Evolutionary conservation across 2,113 vertebrate species (phyloP), one percentile per base, ranked within the genome.

Genomic region (Perca flavescens): DNA sequence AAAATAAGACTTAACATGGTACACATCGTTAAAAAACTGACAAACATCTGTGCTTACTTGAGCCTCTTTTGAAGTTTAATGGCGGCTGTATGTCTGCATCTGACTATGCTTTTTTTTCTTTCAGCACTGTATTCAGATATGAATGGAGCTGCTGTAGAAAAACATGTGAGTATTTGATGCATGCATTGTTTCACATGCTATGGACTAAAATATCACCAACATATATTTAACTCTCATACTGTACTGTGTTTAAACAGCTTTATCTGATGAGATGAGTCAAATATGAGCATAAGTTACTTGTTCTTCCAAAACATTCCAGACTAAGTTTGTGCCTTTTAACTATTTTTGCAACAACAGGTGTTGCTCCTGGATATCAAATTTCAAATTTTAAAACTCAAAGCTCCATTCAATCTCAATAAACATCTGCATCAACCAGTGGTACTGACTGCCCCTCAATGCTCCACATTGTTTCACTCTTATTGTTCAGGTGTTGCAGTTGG

Each of bases 401-500:
- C 56, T 63, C 62, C 64, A 36, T 72, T 87, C 28, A 64, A 1
- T 62, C 46, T 70, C 34, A 21, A 21, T 47, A 53, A 84, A 79
- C 79, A 80, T 88, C 65, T 90, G 77, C 66, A 72, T 52, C 47
- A 77, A 50, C 66, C 34, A 28, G 47, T 52, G 49, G 21, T 58
- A 12, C 56, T 13, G 67, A 36, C 64, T 43, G 74, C 17, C 58
- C 22, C 70, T 93, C 76, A 92, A 60, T 89, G 68, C 77, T 9
- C 54, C 68, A 66, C 79, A 69, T 85, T 88, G 83, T 88, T 83
- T 57, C 58, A 14, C 40, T 74, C 25, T 82, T 50, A 89, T 94
- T 93, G 88, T 94, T 58, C 9, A 93, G 88, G 91, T 92, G 90
- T 88, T 47, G 64, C 74, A 89, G 78, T 77, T 80, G 65, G 77